Conservation (phyloP, 2,888 invertebrate species). For the Dasysyrphus albostriatus region DNA sequence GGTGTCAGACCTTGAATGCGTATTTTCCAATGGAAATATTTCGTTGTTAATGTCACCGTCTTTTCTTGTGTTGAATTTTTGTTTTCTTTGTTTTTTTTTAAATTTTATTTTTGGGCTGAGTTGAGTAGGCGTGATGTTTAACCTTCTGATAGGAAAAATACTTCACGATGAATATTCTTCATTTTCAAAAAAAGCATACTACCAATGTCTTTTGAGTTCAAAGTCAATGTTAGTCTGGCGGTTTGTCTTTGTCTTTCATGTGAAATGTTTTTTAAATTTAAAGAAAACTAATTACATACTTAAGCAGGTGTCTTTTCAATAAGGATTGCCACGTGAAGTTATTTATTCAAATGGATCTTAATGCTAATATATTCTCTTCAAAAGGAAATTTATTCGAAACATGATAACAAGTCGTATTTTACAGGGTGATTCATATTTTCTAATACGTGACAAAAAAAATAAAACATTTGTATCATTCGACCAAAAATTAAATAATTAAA, state of each 20-base stretch:
- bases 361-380: too few species aligned
- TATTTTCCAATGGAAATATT: conserved; percentile 58
- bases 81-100: not conserved
- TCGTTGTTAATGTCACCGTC: conserved; percentile 53
- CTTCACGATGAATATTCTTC: conserved; percentile 11
- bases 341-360: too few species aligned
- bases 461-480: too few species aligned
- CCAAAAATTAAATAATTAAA: too few species aligned
- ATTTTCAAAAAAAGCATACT: conserved; percentile 2
- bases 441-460: too few species aligned
- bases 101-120: conserved; percentile 34
- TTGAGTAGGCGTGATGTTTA: conserved; percentile 48
- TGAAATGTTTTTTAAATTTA: not conserved
- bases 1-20: conserved; percentile 44
- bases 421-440: too few species aligned
- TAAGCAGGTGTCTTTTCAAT: conserved; percentile 7
- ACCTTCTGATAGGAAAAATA: conserved; percentile 52
- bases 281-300: not conserved
- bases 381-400: too few species aligned
- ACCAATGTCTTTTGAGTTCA: conserved; percentile 51
- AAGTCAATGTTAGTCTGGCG: conserved; percentile 44
- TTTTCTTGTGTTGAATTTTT: conserved; percentile 4
- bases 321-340: not conserved
- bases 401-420: too few species aligned
- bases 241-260: not conserved